These are phyloP conservation scores for Corbicula japonica DNA, from an alignment of 2,888 invertebrate genomes.

Conservation along the genomic window DNA sequence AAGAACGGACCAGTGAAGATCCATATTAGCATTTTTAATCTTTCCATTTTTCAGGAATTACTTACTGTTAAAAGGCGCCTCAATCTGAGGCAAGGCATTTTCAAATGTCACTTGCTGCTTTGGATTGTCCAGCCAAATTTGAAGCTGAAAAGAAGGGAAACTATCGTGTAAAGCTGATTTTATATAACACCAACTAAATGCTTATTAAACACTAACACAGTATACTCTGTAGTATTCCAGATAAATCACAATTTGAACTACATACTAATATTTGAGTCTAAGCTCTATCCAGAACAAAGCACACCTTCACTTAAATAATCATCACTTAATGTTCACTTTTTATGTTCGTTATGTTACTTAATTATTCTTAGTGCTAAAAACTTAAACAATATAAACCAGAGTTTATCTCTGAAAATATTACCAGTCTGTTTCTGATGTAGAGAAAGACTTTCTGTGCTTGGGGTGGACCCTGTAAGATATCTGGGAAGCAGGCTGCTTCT, in stretches of 20 bases:
- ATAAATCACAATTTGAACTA: no score
- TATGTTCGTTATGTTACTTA: no score
- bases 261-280: no score
- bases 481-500: conserved; percentile 97
- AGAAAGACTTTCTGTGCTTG: conserved; percentile 95
- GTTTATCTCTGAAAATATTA: no score
- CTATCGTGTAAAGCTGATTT: no score
- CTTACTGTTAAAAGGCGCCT: conserved; percentile 95
- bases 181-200: not conserved
- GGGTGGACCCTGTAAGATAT: conserved; percentile 94
- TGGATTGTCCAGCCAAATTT: conserved; percentile 98
- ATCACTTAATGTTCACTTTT: no score
- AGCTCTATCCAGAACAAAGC: no score
- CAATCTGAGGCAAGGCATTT: conserved; percentile 92
- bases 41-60: conserved; percentile 13
- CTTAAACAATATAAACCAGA: no score
- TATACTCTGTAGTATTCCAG: no score
- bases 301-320: no score
- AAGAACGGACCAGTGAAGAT: no score
- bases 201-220: not conserved
- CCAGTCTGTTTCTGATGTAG: conserved; percentile 95
- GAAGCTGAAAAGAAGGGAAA: conserved; percentile 88
- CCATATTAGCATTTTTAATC: not conserved
- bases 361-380: no score
- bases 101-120: conserved; percentile 96